phyloP scores from a whole-genome alignment of 1,140 invertebrate genomes.

The Drosophila busckii region DNA sequence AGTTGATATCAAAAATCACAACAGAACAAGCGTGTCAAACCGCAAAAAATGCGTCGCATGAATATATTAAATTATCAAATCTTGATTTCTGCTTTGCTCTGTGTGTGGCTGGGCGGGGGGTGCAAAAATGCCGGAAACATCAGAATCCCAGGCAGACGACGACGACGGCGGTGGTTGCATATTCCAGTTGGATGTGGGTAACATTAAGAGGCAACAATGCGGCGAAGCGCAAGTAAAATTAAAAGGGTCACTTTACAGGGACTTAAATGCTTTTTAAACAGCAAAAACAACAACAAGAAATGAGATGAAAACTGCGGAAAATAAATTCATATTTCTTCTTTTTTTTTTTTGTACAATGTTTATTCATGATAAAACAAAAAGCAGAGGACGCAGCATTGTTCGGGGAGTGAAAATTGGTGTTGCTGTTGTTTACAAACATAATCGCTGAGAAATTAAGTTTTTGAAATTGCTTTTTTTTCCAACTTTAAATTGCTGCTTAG shows the following conservation, averaged over 20 bases:
- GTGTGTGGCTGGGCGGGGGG: too few relatives aligned
- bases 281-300: conserved; percentile 42
- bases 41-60: conserved; percentile 67
- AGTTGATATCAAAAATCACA: conserved; percentile 50
- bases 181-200: conserved; percentile 27
- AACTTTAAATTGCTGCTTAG: conserved; percentile 60
- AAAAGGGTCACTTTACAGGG: conserved; percentile 78
- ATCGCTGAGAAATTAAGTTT: conserved; percentile 78
- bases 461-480: conserved; percentile 67
- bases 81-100: too few relatives aligned
- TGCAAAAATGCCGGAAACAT: conserved; percentile 31
- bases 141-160: conserved; percentile 5
- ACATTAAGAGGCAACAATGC: conserved; percentile 69
- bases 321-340: conserved; percentile 72
- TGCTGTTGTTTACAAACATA: conserved; percentile 72
- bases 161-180: conserved; percentile 8
- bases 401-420: conserved; percentile 25
- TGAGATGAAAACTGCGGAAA: conserved; percentile 73
- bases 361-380: conserved; percentile 58
- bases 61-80: conserved; percentile 76
- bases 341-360: conserved; percentile 35
- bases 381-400: conserved; percentile 1
- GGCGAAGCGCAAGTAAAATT: conserved; percentile 64
- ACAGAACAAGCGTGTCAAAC: conserved; percentile 77
- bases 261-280: conserved; percentile 60